phyloP scores from a whole-genome alignment of 2,113 vertebrate species.

The Tylochromis polylepis region DNA sequence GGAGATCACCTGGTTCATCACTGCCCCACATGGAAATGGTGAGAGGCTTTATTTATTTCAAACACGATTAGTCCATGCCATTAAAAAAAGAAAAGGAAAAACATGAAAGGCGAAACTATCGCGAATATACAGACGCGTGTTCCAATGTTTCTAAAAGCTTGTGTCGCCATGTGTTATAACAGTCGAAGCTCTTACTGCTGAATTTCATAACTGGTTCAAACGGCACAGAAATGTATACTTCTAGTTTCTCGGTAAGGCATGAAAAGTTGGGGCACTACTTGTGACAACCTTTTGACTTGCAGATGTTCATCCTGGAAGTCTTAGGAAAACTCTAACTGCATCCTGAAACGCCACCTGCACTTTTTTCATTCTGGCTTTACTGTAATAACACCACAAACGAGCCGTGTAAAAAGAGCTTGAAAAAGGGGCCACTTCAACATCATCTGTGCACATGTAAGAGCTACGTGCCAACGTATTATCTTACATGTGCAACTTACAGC shows the following conservation, averaged over 20 bases:
- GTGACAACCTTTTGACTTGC: neutral
- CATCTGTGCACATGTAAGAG: neutral
- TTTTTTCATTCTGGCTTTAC: neutral
- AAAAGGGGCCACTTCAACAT: rapidly evolving
- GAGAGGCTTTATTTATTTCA: slow-evolving; percentile 50
- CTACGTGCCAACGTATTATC: no score
- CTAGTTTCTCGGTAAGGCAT: neutral
- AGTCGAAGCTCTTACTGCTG: neutral
- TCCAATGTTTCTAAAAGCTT: neutral
- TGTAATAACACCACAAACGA: neutral
- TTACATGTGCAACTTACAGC: neutral
- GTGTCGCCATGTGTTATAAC: rapidly evolving
- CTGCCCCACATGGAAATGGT: slow-evolving; percentile 99
- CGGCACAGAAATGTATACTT: neutral
- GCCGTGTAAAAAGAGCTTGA: neutral
- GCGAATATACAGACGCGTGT: rapidly evolving
- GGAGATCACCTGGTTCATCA: slow-evolving; percentile 98
- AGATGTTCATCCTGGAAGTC: rapidly evolving
- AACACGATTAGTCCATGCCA: neutral
- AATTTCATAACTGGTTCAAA: neutral
- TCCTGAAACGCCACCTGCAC: neutral
- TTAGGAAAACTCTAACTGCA: no score
- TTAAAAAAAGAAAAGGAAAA: neutral
- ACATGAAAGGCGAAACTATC: neutral
- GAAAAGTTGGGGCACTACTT: no score